These are phyloP conservation scores for Turritopsis rubra DNA, from an alignment of 30 jellyfish, hydroid and myxozoan species.

Conservation along the genomic window DNA sequence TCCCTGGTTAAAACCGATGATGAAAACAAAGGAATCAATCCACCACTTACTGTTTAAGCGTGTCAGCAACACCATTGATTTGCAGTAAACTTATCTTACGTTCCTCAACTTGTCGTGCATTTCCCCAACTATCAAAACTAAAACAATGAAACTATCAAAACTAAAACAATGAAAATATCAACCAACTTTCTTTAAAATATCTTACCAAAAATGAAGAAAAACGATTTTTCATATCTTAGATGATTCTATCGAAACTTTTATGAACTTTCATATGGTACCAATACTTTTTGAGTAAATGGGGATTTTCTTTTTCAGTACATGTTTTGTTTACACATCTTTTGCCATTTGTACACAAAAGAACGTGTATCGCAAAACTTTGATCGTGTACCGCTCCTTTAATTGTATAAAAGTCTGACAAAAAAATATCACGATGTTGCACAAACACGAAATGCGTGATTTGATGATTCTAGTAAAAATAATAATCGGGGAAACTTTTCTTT, in stretches of 20 bases:
- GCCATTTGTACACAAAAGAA: too few relatives aligned
- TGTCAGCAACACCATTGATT: constrained; percentile 34
- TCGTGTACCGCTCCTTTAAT: too few relatives aligned
- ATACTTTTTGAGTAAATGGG: too few relatives aligned
- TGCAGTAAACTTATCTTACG: constrained; percentile 18
- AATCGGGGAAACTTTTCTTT: not conserved
- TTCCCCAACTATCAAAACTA: constrained; percentile 58
- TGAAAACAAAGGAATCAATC: not conserved
- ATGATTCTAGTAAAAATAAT: too few relatives aligned
- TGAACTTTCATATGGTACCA: too few relatives aligned
- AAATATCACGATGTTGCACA: not conserved
- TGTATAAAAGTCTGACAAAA: not conserved
- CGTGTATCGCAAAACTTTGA: too few relatives aligned
- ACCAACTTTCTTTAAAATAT: not conserved
- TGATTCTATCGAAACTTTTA: too few relatives aligned
- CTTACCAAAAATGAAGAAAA: too few relatives aligned
- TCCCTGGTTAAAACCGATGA: not conserved
- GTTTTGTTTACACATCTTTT: too few relatives aligned
- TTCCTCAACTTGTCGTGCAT: constrained; percentile 25
- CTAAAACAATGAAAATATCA: not conserved
- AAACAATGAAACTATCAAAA: not conserved
- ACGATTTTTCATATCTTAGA: too few relatives aligned
- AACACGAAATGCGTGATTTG: too few relatives aligned
- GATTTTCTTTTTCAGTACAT: too few relatives aligned
- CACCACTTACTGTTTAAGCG: constrained; percentile 33